Percentiles rank a stretch among this genome's conserved stretches.
Conservation (phyloP, 2,797 vertebrate species). For the Ctenosaura bakeri region DNA sequence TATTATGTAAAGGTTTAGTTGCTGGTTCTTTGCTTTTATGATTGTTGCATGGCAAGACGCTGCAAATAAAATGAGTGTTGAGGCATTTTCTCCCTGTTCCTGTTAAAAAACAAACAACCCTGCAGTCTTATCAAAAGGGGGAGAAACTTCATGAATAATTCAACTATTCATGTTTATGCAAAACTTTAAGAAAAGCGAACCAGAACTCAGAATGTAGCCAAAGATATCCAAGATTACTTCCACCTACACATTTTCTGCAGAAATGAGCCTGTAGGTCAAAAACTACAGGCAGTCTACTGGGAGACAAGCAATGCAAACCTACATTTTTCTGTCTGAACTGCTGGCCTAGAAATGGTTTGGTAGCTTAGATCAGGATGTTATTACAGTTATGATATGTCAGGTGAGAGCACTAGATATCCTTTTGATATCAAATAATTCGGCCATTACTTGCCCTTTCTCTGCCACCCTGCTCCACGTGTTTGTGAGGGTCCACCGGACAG, state of each 20-base stretch:
- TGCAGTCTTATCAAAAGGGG: neutral
- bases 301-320: neutral
- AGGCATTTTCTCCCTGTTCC: conserved; percentile 13
- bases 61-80: neutral
- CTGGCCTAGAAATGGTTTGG: neutral
- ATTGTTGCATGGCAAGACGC: neutral
- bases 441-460: too few species aligned
- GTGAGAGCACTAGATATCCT: too few species aligned
- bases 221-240: conserved; percentile 12
- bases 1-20: conserved; percentile 12
- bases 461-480: too few species aligned
- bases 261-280: neutral
- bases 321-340: neutral
- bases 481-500: too few species aligned
- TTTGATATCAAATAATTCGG: too few species aligned
- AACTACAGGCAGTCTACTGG: fast-evolving
- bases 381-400: too few species aligned
- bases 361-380: conserved; percentile 7
- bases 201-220: conserved; percentile 6
- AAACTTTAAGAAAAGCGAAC: conserved; percentile 28
- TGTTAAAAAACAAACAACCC: conserved; percentile 1
- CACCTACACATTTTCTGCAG: neutral
- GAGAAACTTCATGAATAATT: conserved; percentile 38
- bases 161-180: conserved; percentile 18
- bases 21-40: conserved; percentile 1